Base-by-base conservation (phyloP, 2,888 invertebrate species). In the Proisotoma minuta region DNA sequence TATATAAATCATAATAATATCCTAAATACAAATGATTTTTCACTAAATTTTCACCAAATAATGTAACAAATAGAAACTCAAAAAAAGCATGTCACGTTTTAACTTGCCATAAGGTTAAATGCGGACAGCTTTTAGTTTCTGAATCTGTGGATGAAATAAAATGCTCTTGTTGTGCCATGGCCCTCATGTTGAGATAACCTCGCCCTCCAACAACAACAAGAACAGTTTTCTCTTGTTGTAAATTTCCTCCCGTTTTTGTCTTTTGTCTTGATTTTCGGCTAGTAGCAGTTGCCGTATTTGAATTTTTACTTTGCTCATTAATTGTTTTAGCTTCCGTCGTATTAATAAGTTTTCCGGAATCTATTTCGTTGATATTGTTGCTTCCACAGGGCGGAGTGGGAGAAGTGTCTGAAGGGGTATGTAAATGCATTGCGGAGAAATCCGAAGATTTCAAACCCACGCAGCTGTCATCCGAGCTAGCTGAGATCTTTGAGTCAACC, bases 51-150 rank as follows among this genome's bases (percentile, higher is more conserved):
- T 34, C 34, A 8, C 34, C 8, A 10, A 34, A 34, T 8, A 34
- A 34, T 34, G 8, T 34, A 34, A 34, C 34, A 47, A 47, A 18
- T 47, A 47, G 5, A n/a, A n/a, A n/a, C n/a, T 50, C 26, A n/a
- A 23, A n/a, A 22, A 22, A 27, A 5, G 22, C n/a, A 10, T n/a
- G 15, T 72, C 73, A 77, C 57, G 76, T 71, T 71, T 88, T 89
- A 80, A 87, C 86, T 78, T 94, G 93, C 92, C 93, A 93, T 53
- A 93, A 84, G 67, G 92, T 87, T 75, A 93, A 86, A 79, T 92
- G 90, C 18, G 93, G 91, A 81, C 91, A 90, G 75, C 84, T 88
- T 57, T 70, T 73, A 3, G 62, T 57, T 27, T 71, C 71, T 66
- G 87, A 87, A 65, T 87, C 87, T 50, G 65, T 60, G 57, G 53